These are phyloP conservation scores for Epistrophella euchroma DNA, from an alignment of 2,888 invertebrate species.

Conservation along the genomic window DNA sequence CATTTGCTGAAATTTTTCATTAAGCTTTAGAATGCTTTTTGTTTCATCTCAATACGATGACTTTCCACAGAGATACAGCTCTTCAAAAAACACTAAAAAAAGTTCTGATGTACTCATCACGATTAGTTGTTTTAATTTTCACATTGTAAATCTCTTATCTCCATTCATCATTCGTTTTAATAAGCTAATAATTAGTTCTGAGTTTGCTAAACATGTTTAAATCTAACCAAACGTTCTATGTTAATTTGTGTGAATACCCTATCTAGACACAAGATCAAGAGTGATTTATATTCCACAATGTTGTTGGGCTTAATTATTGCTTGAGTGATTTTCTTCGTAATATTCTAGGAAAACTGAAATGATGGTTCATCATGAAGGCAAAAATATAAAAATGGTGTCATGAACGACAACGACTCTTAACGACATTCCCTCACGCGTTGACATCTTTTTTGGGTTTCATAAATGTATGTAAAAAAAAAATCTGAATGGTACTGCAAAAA, in stretches of 20 bases:
- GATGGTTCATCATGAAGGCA: background rate
- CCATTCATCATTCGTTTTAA: slow-evolving; percentile 9
- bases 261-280: background rate
- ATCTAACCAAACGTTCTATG: slow-evolving; percentile 8
- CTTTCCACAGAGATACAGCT: no score
- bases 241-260: slow-evolving; percentile 16
- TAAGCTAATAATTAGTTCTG: slow-evolving; percentile 8
- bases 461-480: background rate
- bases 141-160: background rate
- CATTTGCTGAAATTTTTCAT: no score
- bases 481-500: background rate
- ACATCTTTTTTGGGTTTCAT: background rate
- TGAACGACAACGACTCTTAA: slow-evolving; percentile 18
- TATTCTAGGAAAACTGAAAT: slow-evolving; percentile 18
- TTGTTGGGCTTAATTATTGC: slow-evolving; percentile 23
- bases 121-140: slow-evolving; percentile 1
- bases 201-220: slow-evolving; percentile 12
- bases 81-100: no score
- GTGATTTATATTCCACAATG: slow-evolving; percentile 17
- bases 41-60: no score
- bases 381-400: slow-evolving; percentile 29
- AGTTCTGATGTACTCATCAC: background rate
- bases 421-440: slow-evolving; percentile 36
- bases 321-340: slow-evolving; percentile 10
- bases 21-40: no score